Conservation (phyloP, 1,140 invertebrate species). For the Drosophila tani region DNA sequence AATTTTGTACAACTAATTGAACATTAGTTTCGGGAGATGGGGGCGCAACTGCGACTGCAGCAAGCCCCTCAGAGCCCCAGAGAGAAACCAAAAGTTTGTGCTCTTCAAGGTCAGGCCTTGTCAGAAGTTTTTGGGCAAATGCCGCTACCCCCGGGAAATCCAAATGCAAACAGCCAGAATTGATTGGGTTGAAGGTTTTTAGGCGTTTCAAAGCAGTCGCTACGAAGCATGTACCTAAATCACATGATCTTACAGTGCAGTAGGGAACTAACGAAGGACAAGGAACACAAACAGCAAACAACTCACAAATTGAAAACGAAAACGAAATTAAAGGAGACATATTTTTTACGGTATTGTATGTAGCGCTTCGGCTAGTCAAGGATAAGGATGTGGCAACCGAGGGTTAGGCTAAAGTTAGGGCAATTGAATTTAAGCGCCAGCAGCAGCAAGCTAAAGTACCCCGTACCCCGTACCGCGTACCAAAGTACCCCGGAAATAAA, state of each 20-base stretch:
- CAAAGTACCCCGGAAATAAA: conserved; percentile 59
- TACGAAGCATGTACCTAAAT: conserved; percentile 67
- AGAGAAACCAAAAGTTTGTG: conserved; percentile 32
- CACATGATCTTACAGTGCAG: conserved; percentile 43
- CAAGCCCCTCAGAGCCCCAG: background rate
- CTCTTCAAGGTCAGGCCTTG: conserved; percentile 48
- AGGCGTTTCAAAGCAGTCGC: conserved; percentile 48
- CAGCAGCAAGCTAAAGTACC: conserved; percentile 52
- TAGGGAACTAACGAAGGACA: conserved; percentile 30
- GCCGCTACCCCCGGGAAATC: conserved; percentile 19
- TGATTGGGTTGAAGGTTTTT: conserved; percentile 45
- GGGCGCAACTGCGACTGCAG: conserved; percentile 11
- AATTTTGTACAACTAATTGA: conserved; percentile 73
- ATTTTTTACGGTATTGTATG: conserved; percentile 79
- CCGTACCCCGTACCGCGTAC: conserved; percentile 4
- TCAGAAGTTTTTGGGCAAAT: conserved; percentile 39
- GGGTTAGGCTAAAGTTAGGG: conserved; percentile 66
- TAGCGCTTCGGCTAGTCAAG: conserved; percentile 61
- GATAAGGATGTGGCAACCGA: conserved; percentile 40
- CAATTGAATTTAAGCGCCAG: conserved; percentile 70
- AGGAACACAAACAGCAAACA: conserved; percentile 15
- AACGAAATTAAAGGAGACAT: conserved; percentile 53
- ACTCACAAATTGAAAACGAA: conserved; percentile 39
- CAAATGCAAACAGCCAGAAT: conserved; percentile 40
- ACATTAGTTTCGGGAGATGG: conserved; percentile 27